Percentiles rank a stretch among this genome's conserved stretches.
Conservation (phyloP, 2,888 invertebrate species). For the Antheraea yamamai region DNA sequence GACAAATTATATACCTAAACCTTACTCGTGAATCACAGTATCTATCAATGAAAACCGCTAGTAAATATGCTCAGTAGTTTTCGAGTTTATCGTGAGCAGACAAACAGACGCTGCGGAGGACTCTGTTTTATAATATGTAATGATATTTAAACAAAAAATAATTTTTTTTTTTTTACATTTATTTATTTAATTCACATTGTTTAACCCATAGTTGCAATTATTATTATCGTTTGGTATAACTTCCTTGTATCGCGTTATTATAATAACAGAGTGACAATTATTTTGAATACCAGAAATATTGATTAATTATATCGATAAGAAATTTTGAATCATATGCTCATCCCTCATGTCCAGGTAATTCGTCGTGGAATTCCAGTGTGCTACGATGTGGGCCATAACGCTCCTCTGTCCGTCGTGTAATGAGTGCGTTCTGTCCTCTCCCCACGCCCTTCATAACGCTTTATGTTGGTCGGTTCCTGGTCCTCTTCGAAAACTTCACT, state of each 20-base stretch:
- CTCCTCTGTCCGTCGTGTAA: background rate
- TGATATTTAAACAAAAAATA: background rate
- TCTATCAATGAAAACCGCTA: no score
- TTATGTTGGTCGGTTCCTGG: background rate
- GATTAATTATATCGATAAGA: constrained; percentile 16
- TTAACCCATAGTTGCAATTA: background rate
- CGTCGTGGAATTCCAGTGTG: constrained; percentile 34
- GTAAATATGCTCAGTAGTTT: no score
- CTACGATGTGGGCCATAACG: constrained; percentile 22
- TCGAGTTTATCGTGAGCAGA: no score
- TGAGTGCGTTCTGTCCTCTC: constrained; percentile 1
- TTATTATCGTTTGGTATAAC: background rate
- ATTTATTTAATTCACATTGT: background rate
- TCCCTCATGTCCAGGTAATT: constrained; percentile 44
- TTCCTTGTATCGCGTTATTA: background rate
- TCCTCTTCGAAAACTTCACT: background rate
- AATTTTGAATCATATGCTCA: constrained; percentile 25
- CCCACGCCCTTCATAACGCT: constrained; percentile 2
- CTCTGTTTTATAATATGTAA: no score
- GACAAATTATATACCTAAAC: no score
- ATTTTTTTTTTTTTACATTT: background rate
- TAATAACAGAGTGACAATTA: background rate
- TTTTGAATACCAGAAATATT: background rate
- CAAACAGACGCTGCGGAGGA: no score
- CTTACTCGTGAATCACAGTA: no score